Base-by-base conservation (phyloP, 2,888 invertebrate species). In the Chydorus sphaericus region DNA sequence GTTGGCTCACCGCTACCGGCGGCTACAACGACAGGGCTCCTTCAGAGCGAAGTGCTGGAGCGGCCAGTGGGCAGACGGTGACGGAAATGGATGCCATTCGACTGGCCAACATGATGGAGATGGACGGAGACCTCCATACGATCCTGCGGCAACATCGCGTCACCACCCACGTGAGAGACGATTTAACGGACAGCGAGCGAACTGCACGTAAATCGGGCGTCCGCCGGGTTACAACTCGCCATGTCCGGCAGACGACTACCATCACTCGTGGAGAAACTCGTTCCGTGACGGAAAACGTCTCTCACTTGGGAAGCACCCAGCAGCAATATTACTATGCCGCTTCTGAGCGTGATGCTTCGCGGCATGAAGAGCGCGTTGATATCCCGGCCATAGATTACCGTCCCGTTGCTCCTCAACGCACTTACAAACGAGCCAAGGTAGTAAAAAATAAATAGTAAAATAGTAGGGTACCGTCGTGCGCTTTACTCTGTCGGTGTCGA, bases 161-260 rank as follows among this genome's bases (percentile, higher is more conserved):
- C 67, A 83, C 85, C 67, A 87, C 88, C 65, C 86, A 87, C 75
- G 82, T 88, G 68, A 75, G 86, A 65, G 88, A 87, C 31, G 63
- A 64, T 29, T 85, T 86, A 60, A 75, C 85, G 68, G 86, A 88
- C 72, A 83, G 86, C 65, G 84, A 83, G 60, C 85, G 86, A 72
- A 82, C 85, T 65, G 84, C 85, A 69, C 80, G 83, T 70, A 80
- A 81, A 67, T 82, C 82, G 58, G 87, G 88, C 37, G 81, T 83
- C 66, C 77, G 85, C 59, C 79, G 87, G 62, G 85, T 90, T 62
- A 90, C 88, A 28, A 86, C 89, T 44, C 80, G 86, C 67, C 85
- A 90, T 60, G 82, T 90, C 54, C 77, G 87, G 60, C 90, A 89
- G 70, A 87, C 91, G 63, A 91, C 90, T 33, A 90, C 90, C 2